Evolutionary conservation across 2,888 invertebrate species (phyloP).

Genomic region (Campopleginae sp.): DNA sequence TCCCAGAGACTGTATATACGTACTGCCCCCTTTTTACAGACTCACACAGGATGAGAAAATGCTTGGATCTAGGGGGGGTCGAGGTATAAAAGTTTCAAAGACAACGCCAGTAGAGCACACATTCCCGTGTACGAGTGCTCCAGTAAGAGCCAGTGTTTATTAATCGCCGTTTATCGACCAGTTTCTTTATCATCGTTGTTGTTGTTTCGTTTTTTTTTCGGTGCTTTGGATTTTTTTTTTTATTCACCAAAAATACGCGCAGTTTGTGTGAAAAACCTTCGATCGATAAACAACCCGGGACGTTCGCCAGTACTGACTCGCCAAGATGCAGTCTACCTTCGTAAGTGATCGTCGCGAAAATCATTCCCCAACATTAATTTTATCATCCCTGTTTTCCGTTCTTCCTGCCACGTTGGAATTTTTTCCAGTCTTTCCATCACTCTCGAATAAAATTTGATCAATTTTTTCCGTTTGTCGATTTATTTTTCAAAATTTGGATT

Average conservation of each 20-base stretch:
- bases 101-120: slow-evolving; percentile 70
- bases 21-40: slow-evolving; percentile 27
- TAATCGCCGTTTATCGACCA: slow-evolving; percentile 20
- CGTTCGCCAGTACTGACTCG: slow-evolving; percentile 4
- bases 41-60: slow-evolving; percentile 63
- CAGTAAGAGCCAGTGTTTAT: slow-evolving; percentile 65
- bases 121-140: slow-evolving; percentile 68
- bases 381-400: not conserved
- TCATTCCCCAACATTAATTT: not conserved
- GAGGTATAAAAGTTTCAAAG: slow-evolving; percentile 72
- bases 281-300: slow-evolving; percentile 4
- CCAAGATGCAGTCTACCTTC: slow-evolving; percentile 51
- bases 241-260: slow-evolving; percentile 37
- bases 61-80: slow-evolving; percentile 61
- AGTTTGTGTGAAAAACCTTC: slow-evolving; percentile 36
- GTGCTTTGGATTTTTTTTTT: slow-evolving; percentile 22
- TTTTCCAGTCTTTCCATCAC: not conserved
- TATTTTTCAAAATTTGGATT: not conserved
- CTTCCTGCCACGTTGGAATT: no score
- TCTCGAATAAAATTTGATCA: not conserved
- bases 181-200: not conserved
- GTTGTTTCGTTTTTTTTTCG: slow-evolving; percentile 13
- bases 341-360: slow-evolving; percentile 50
- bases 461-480: not conserved
- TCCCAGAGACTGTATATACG: slow-evolving; percentile 46